Base-by-base conservation (phyloP, 2,888 invertebrate species). In the Calliopum simillimum region DNA sequence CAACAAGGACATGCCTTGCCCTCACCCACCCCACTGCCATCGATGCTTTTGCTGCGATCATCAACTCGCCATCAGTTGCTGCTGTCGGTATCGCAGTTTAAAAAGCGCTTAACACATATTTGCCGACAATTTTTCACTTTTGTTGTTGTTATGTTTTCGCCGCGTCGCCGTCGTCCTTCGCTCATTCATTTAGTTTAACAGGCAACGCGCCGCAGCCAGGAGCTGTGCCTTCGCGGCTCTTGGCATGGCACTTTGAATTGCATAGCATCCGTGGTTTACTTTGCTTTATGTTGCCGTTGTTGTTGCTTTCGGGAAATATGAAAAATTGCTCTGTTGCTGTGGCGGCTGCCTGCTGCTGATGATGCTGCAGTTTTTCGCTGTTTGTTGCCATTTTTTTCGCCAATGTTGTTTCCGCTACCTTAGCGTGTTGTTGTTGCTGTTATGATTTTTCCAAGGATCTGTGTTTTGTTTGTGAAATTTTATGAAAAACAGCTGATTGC, bases 31-130 rank as follows among this genome's bases (percentile, higher is more conserved):
- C 69, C 56, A 44, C 65, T 55, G 49, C 53, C 51, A 49, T 47
- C 68, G 25, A 63, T 59, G n/a, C 61, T 70, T 21, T 41, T 43
- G 47, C 62, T 43, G 47, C 62, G 70, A 76, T 78, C 76, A 80
- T 77, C 78, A 78, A 77, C 75, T 78, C 68, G 62, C 61, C 69
- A 70, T 71, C 62, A 68, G 75, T 64, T 58, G 62, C 47, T 58
- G 63, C 53, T 68, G 75, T 66, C 74, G 79, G 80, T 76, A 80
- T 80, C 79, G 81, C 81, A 79, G 81, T 84, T 82, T 82, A 83
- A 83, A 83, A 82, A 84, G 84, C 80, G 83, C 83, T 83, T 83
- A 83, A 84, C 83, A 84, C 84, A 84, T 83, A 83, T 83, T 83
- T 80, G 79, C 75, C 78, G 80, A 82, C 82, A 79, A 84, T 83